Conservation (phyloP, 2,113 vertebrate species). For the Gila orcuttii region DNA sequence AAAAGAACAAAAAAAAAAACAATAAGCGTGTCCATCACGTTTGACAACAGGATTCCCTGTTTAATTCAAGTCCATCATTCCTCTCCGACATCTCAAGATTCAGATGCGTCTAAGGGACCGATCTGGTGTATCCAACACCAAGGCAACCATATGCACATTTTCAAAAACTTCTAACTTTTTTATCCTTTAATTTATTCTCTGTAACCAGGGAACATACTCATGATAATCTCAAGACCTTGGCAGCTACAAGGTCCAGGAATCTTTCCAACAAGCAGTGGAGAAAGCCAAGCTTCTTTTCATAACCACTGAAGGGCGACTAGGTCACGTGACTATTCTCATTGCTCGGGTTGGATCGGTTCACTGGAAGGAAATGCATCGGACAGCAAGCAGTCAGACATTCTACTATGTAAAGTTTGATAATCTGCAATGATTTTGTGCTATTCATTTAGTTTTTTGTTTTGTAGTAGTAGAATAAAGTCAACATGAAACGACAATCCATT, state of each 20-base stretch:
- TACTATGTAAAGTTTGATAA: conserved; percentile 19
- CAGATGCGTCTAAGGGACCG: conserved; percentile 22
- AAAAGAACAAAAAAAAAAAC: not conserved
- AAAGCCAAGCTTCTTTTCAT: conserved; percentile 57
- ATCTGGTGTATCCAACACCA: conserved; percentile 30
- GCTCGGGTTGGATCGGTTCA: conserved; percentile 49
- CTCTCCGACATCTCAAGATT: conserved; percentile 44
- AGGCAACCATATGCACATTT: conserved; percentile 52
- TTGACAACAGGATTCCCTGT: conserved; percentile 52
- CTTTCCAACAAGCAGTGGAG: conserved; percentile 51
- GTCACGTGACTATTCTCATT: conserved; percentile 54
- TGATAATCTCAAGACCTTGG: conserved; percentile 42
- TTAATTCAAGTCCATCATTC: conserved; percentile 48
- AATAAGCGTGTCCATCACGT: conserved; percentile 50
- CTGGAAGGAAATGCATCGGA: conserved; percentile 45
- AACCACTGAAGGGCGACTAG: conserved; percentile 58
- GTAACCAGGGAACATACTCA: conserved; percentile 49
- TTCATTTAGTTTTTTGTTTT: not conserved
- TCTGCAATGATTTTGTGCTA: not conserved
- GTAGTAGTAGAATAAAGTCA: not conserved
- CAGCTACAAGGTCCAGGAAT: conserved; percentile 54
- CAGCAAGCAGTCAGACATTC: conserved; percentile 23
- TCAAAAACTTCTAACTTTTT: conserved; percentile 28
- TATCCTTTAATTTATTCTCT: conserved; percentile 27
- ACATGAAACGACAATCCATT: not conserved